Base-by-base conservation (phyloP, 2,797 vertebrate species). In the Syngnathus rostellatus region DNA sequence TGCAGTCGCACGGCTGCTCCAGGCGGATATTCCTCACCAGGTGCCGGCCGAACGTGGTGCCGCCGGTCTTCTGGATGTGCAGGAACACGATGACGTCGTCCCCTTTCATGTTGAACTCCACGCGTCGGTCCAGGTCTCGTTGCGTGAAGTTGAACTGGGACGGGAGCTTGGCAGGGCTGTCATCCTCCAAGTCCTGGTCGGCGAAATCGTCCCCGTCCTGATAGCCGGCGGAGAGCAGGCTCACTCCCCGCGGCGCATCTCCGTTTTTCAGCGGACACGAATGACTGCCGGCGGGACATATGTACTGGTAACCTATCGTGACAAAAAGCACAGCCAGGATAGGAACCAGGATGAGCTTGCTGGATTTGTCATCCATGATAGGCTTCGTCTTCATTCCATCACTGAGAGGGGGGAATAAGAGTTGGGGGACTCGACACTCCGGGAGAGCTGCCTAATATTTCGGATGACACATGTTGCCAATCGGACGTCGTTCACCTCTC, bases 51-150 rank as follows among this genome's bases (percentile, higher is more conserved):
- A 98, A 99, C 25, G 96, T 98, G 77, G 96, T 99, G 21, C 96
- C 96, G 1, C 96, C 96, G 1, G 96, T 99, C 86, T 98, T 99
- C 88, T 99, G 96, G 86, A 99, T 99, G 91, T 99, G 96, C 68
- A 99, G 81, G 75, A 98, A 99, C 58, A 97, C 96, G 9, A 99
- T 95, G 89, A 97, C 94, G 85, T 97, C 96, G 83, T 93, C 93
- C 63, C 92, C 94, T 58, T 92, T 92, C 75, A 99, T 96, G 81
- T 97, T 93, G 89, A 98, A 98, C 80, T 92, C 92, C 89, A 93
- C 94, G 75, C 92, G 91, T 67, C 95, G 91, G 75, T 92, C 91
- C 39, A 97, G 89, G 84, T 97, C 96, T 72, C 94, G 89, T 12
- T 89, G 91, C 6, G 90, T 90, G 89, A 98, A 97, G 89, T 93